Evolutionary conservation across 2,888 invertebrate genomes (phyloP).

Genomic region (Sturmia bella): DNA sequence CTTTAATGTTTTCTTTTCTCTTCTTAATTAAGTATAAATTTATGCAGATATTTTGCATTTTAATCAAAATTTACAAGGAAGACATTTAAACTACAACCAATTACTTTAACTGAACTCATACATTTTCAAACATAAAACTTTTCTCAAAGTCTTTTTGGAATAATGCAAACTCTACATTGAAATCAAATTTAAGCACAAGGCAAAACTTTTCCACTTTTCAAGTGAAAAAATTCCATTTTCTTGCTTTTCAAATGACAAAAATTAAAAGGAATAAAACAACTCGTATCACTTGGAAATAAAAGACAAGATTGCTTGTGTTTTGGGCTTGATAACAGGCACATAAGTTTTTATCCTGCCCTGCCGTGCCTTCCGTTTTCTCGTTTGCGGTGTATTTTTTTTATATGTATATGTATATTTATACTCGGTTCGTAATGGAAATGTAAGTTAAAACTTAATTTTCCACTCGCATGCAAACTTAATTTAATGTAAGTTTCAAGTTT

Average conservation of each 20-base stretch:
- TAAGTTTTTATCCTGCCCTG: conserved; percentile 1
- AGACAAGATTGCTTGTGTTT: conserved; percentile 46
- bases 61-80: conserved; percentile 38
- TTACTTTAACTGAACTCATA: conserved; percentile 17
- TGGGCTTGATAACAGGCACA: conserved; percentile 25
- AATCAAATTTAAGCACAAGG: conserved; percentile 19
- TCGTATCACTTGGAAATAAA: conserved; percentile 51
- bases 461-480: conserved; percentile 58
- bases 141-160: not conserved
- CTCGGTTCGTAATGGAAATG: not conserved
- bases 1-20: not conserved
- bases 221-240: not conserved
- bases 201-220: conserved; percentile 17
- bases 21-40: conserved; percentile 8
- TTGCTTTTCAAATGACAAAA: conserved; percentile 13
- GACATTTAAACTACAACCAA: conserved; percentile 34
- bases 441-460: conserved; percentile 51
- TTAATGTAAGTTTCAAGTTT: conserved; percentile 47
- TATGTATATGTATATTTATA: no score
- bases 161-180: not conserved
- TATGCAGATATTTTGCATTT: conserved; percentile 28
- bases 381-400: not conserved
- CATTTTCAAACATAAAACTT: conserved; percentile 11
- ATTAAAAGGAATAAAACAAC: conserved; percentile 30
- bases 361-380: not conserved